Evolutionary conservation across 1,140 invertebrate genomes (phyloP).

Genomic region (Akabosia matsudoensis): DNA sequence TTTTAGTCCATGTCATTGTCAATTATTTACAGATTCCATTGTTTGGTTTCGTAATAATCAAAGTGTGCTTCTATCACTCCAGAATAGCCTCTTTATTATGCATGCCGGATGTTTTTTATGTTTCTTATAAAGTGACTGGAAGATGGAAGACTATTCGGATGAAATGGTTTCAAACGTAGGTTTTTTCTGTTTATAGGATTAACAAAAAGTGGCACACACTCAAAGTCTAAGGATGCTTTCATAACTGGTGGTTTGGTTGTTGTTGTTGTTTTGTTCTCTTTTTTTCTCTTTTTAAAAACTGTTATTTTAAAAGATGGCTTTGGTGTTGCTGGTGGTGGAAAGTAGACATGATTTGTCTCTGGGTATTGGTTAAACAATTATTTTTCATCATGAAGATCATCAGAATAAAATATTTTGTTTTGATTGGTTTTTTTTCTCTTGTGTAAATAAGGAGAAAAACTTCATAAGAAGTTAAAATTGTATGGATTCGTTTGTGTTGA

Average conservation of each 20-base stretch:
- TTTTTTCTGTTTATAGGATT: neutral
- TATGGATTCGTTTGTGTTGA: neutral
- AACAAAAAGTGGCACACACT: neutral
- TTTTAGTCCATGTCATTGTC: neutral
- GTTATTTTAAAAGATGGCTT: neutral
- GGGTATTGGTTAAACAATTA: neutral
- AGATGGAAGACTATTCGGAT: conserved; percentile 19
- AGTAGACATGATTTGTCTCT: neutral
- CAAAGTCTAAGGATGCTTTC: neutral
- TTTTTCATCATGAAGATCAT: neutral
- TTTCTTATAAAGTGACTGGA: neutral
- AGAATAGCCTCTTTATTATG: neutral
- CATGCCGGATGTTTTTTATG: neutral
- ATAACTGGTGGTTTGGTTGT: neutral
- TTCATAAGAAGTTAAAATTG: neutral
- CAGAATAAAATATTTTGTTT: neutral
- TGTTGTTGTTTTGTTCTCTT: neutral
- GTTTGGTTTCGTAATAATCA: neutral
- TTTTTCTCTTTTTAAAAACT: neutral
- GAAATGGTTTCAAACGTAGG: neutral
- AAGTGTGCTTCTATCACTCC: neutral
- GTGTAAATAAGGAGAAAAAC: neutral
- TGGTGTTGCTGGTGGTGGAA: conserved; percentile 5
- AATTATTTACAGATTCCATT: neutral
- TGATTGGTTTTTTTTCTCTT: neutral